phyloP scores from a whole-genome alignment of 2,888 invertebrate species.

The Ennomos fuscantarius region DNA sequence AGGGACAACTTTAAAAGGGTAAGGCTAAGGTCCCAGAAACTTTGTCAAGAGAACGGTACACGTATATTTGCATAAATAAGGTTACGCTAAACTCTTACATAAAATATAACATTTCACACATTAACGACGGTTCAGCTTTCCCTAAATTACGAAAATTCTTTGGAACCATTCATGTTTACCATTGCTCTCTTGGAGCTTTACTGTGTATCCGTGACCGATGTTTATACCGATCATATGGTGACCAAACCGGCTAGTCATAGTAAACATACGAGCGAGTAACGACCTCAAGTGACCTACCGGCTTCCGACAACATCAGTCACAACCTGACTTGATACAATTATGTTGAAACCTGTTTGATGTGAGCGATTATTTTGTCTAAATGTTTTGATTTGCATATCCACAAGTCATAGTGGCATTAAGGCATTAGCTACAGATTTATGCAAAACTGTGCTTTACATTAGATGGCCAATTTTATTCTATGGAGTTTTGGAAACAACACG shows the following conservation, averaged over 20 bases:
- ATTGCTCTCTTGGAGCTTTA: slow-evolving; percentile 56
- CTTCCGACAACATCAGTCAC: slow-evolving; percentile 50
- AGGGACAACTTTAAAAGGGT: slow-evolving; percentile 4
- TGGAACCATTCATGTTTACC: slow-evolving; percentile 47
- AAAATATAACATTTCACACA: slow-evolving; percentile 40
- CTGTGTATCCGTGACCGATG: slow-evolving; percentile 45
- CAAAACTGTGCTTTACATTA: no score
- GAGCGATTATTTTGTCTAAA: slow-evolving; percentile 24
- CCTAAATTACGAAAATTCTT: slow-evolving; percentile 59
- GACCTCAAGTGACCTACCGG: slow-evolving; percentile 64
- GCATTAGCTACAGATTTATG: no score
- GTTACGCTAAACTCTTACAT: slow-evolving; percentile 22
- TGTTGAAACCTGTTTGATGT: slow-evolving; percentile 32
- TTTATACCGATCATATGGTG: slow-evolving; percentile 67
- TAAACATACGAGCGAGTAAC: slow-evolving; percentile 66
- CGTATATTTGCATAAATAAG: neutral
- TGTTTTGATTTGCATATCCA: slow-evolving; percentile 33
- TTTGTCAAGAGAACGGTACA: slow-evolving; percentile 16
- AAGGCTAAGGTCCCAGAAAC: slow-evolving; percentile 21
- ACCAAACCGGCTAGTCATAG: slow-evolving; percentile 64
- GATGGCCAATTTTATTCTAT: no score
- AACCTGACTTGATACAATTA: slow-evolving; percentile 43
- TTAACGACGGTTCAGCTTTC: slow-evolving; percentile 61
- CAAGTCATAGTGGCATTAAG: neutral
- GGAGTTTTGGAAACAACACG: no score